Evolutionary conservation across 2,113 vertebrate genomes (phyloP), one percentile per base, ranked within the genome.

Genomic region (Polypterus bichir): DNA sequence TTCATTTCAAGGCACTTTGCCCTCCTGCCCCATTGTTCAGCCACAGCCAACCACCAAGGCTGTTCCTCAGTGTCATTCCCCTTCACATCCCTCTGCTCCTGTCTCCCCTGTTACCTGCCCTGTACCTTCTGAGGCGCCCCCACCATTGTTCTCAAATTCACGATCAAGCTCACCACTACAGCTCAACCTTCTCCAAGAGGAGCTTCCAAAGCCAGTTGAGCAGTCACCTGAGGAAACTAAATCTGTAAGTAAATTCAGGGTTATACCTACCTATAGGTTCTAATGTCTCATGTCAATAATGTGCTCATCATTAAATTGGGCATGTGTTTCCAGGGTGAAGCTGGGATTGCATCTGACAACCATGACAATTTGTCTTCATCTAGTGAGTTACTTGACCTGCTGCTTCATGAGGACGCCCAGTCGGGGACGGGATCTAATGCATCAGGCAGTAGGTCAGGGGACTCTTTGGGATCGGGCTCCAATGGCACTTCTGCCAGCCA

Each of bases 151-250:
- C 9, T 78, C 83, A 46, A 84, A 77, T 65, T 94, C 92, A 0
- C 74, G 83, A 62, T 88, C 83, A 54, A 96, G 91, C 71, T 94
- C 92, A 1, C 86, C 91, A 0, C 78, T 94, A 27, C 92, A 93
- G 76, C 77, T 95, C 52, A 83, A 91, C 71, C 71, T 93, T 58
- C 86, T 93, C 68, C 89, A 85, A 64, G 90, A 92, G 47, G 89
- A 92, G 53, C 63, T 84, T 63, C 89, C 86, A 55, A 81, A 79
- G 44, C 72, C 73, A 0, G 72, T 68, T 5, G 83, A 83, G 7
- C 69, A 76, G 6, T 74, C 73, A 47, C 9, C 62, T 76, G 68
- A 7, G 9, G 6, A 51, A 7, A 51, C 9, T 27, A 27, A 27
- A 27, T 27, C 27, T 27, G 27, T 27, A 27, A 27, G 27, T 27